phyloP scores from a whole-genome alignment of 2,113 vertebrate species.

The Chiloscyllium plagiosum region DNA sequence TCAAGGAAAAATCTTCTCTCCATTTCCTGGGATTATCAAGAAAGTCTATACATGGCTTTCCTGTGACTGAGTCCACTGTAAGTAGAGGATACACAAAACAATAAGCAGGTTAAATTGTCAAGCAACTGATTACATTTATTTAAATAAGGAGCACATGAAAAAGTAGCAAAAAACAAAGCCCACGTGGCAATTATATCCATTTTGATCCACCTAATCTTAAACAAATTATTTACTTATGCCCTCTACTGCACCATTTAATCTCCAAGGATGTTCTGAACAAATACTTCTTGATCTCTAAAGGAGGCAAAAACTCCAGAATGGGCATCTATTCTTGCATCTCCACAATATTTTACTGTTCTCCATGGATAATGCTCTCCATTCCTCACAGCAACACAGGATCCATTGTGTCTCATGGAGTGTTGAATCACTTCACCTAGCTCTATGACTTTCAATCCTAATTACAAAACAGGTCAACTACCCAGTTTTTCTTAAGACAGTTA shows the following conservation, averaged over 20 bases:
- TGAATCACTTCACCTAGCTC: background rate
- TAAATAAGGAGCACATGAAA: background rate
- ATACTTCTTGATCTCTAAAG: background rate
- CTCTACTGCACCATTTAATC: background rate
- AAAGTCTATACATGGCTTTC: constrained; percentile 43
- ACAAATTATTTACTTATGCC: background rate
- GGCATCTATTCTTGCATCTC: background rate
- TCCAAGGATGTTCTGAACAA: background rate
- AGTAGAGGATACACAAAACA: background rate
- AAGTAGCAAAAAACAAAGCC: background rate
- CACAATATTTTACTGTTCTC: background rate
- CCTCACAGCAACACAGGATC: background rate
- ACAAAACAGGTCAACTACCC: background rate
- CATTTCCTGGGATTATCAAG: constrained; percentile 39
- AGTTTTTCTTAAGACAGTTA: background rate
- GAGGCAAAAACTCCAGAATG: background rate
- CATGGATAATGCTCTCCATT: background rate
- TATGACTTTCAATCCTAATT: background rate
- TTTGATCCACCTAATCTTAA: too few species aligned
- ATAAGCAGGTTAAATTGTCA: background rate
- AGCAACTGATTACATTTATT: background rate
- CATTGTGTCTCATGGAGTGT: background rate
- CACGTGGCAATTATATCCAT: background rate
- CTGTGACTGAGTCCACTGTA: constrained; percentile 42
- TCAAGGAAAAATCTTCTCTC: constrained; percentile 43